A percentile compares a stretch with the other conserved stretches of the same genome.
phyloP scores from a whole-genome alignment of 2,888 invertebrate genomes.

The Leistus spinibarbis region DNA sequence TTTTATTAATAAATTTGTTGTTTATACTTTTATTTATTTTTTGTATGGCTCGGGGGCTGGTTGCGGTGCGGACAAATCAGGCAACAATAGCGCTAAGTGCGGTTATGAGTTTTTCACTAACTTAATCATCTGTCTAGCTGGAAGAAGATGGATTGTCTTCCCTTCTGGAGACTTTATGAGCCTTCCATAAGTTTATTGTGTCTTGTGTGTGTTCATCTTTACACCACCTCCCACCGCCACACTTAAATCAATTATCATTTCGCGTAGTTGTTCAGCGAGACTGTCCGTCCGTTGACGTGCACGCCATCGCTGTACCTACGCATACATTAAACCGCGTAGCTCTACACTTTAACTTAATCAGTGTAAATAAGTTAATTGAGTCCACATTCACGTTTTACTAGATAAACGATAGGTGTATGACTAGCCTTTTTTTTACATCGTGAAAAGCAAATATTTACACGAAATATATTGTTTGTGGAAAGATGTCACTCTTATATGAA shows the following conservation, averaged over 20 bases:
- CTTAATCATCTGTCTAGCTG: conserved; percentile 35
- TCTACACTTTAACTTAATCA: not conserved
- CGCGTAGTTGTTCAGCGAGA: not conserved
- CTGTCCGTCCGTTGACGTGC: not conserved
- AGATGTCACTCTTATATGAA: not conserved
- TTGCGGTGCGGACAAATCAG: conserved; percentile 31
- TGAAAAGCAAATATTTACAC: not conserved
- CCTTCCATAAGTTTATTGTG: conserved; percentile 32
- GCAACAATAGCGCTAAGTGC: conserved; percentile 37
- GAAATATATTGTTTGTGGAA: not conserved
- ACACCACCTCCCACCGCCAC: conserved; percentile 5
- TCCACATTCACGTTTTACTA: not conserved
- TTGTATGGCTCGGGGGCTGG: not conserved
- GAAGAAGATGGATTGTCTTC: conserved; percentile 36
- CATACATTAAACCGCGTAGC: not conserved
- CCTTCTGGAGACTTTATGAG: not conserved
- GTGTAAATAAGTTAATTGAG: not conserved
- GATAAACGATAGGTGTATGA: not conserved
- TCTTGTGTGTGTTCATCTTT: conserved; percentile 26
- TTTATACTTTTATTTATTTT: conserved; percentile 14
- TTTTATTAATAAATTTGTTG: conserved; percentile 35
- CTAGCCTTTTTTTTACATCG: not conserved
- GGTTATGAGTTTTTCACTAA: conserved; percentile 38
- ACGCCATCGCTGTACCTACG: not conserved
- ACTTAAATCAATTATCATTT: conserved; percentile 36